These are phyloP conservation scores for Neodiprion fabricii DNA, from an alignment of 1,140 invertebrate genomes.

Conservation along the genomic window DNA sequence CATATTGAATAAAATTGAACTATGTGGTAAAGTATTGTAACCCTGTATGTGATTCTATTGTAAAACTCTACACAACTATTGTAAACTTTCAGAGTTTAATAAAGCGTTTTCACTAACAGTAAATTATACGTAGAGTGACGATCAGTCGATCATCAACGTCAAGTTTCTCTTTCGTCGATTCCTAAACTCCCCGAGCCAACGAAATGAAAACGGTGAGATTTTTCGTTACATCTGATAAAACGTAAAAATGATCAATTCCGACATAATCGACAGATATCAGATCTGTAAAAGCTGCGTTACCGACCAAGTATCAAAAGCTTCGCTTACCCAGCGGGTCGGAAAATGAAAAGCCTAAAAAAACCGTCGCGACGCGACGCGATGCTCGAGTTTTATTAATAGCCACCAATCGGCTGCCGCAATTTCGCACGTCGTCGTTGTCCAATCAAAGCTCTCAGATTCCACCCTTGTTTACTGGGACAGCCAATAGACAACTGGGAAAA, in stretches of 20 bases:
- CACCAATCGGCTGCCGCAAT: background rate
- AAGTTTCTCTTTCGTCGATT: background rate
- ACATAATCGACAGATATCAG: no score
- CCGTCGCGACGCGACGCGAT: no score
- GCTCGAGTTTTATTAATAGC: background rate
- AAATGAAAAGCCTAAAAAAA: no score
- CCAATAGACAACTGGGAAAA: background rate
- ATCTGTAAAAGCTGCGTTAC: no score
- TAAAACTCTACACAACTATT: constrained; percentile 51
- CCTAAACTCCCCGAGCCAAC: no score
- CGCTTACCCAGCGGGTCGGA: no score
- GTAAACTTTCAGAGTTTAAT: constrained; percentile 52
- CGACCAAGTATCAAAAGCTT: no score
- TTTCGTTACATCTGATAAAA: no score
- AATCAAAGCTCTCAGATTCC: background rate
- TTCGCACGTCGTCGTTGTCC: background rate
- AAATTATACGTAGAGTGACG: background rate
- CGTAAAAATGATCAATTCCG: no score
- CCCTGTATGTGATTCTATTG: constrained; percentile 50
- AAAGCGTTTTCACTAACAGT: constrained; percentile 50
- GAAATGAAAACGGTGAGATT: no score
- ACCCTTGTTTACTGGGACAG: background rate
- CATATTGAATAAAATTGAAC: background rate
- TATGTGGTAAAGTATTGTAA: constrained; percentile 33
- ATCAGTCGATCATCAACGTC: background rate